Evolutionary conservation across 2,113 vertebrate species (phyloP).

Genomic region (Menura novaehollandiae): DNA sequence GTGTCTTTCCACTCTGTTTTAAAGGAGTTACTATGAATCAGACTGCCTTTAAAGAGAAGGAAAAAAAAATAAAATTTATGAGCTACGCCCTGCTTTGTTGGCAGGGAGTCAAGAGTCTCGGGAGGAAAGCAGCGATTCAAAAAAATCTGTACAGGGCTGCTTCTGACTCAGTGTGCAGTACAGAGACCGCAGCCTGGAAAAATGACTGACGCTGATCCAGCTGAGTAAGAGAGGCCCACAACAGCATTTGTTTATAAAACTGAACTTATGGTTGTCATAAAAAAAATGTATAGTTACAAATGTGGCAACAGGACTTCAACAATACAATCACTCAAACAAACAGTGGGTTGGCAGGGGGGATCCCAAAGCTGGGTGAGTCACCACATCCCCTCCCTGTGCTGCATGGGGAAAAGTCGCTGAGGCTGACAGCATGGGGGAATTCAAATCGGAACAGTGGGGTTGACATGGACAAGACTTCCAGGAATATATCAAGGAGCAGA

Average conservation of each 20-base stretch:
- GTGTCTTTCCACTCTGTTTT: constrained; percentile 72
- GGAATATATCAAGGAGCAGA: not conserved
- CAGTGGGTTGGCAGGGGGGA: constrained; percentile 11
- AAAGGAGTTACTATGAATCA: constrained; percentile 83
- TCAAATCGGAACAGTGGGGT: not conserved
- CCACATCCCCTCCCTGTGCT: not conserved
- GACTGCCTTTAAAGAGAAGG: constrained; percentile 67
- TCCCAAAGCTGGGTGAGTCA: constrained; percentile 25
- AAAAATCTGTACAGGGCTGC: constrained; percentile 56
- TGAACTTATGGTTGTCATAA: constrained; percentile 59
- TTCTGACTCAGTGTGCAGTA: constrained; percentile 68
- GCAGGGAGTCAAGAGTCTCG: constrained; percentile 68
- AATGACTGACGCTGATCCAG: constrained; percentile 67
- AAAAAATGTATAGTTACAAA: constrained; percentile 40
- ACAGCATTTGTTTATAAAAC: constrained; percentile 71
- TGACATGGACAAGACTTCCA: not conserved
- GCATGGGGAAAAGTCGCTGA: not conserved
- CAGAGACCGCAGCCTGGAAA: constrained; percentile 73
- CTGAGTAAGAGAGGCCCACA: constrained; percentile 72
- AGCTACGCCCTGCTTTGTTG: constrained; percentile 75
- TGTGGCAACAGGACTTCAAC: constrained; percentile 40
- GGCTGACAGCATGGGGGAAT: fast-evolving
- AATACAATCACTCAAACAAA: constrained; percentile 35
- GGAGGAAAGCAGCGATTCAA: constrained; percentile 73
- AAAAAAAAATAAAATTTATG: constrained; percentile 31